phyloP scores from a whole-genome alignment of 2,797 vertebrate genomes.

The Aselliscus stoliczkanus region DNA sequence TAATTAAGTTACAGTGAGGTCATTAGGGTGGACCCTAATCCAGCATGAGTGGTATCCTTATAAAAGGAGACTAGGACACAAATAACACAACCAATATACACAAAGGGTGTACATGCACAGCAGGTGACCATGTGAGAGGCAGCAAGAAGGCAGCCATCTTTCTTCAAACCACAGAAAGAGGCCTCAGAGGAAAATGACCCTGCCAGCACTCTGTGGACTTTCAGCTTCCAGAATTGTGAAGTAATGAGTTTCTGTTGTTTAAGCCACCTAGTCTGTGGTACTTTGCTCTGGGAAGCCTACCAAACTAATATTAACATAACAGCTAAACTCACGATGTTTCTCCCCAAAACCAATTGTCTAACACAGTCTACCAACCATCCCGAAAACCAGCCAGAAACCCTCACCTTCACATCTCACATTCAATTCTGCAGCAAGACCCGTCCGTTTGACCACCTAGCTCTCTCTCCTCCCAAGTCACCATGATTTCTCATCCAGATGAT shows the following conservation, averaged over 20 bases:
- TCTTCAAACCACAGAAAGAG: neutral
- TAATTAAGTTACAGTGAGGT: neutral
- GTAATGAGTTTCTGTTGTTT: neutral
- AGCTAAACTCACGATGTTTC: neutral
- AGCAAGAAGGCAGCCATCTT: neutral
- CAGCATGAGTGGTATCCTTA: neutral
- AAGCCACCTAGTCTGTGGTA: neutral
- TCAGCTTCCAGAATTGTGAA: neutral
- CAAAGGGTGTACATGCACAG: no score
- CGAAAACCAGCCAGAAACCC: neutral
- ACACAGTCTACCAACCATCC: neutral
- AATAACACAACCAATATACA: neutral
- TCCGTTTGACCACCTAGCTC: neutral
- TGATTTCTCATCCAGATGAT: neutral
- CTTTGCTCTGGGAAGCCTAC: neutral
- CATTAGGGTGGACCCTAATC: neutral
- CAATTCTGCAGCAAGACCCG: neutral
- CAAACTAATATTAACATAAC: neutral
- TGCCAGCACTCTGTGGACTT: neutral
- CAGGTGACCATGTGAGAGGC: neutral
- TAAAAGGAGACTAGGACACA: neutral
- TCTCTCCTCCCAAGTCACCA: neutral
- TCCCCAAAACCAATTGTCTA: neutral
- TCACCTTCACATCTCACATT: neutral
- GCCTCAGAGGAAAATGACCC: neutral